Percentiles rank a stretch among this genome's conserved stretches.
Evolutionary conservation across 2,797 vertebrate species (phyloP).

Genomic region (Cossypha polioptera): DNA sequence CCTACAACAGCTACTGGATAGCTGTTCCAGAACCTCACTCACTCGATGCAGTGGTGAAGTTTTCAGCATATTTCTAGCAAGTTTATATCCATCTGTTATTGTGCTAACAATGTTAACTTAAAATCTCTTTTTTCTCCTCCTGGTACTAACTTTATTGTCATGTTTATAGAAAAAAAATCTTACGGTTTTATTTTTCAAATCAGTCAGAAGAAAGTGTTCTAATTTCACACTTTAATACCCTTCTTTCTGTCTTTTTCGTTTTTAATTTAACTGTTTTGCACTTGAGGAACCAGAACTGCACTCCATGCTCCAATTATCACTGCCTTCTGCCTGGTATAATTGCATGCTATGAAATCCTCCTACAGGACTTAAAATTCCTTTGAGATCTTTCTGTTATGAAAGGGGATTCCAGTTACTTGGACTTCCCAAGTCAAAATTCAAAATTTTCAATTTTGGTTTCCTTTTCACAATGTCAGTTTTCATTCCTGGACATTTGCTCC

Average conservation of each 20-base stretch:
- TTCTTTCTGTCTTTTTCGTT: background rate
- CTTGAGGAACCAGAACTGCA: background rate
- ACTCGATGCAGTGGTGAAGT: background rate
- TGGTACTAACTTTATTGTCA: background rate
- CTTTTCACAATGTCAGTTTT: background rate
- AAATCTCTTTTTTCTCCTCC: background rate
- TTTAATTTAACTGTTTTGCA: background rate
- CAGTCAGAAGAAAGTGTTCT: background rate
- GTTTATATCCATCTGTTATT: background rate
- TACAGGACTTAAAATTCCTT: background rate
- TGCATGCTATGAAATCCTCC: background rate
- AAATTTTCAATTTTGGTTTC: background rate
- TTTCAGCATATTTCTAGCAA: background rate
- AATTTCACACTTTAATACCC: background rate
- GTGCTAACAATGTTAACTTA: background rate
- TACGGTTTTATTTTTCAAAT: background rate
- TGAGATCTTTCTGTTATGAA: background rate
- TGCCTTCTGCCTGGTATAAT: background rate
- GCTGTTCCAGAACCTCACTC: background rate
- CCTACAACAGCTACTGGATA: background rate
- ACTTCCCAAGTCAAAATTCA: background rate
- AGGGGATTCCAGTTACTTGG: background rate
- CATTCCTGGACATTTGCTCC: background rate
- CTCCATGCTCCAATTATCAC: accelerated
- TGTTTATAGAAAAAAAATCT: background rate